A percentile compares a stretch with the other conserved stretches of the same genome.
These are phyloP conservation scores for Picus viridis DNA, from an alignment of 2,797 vertebrate species.

Conservation along the genomic window DNA sequence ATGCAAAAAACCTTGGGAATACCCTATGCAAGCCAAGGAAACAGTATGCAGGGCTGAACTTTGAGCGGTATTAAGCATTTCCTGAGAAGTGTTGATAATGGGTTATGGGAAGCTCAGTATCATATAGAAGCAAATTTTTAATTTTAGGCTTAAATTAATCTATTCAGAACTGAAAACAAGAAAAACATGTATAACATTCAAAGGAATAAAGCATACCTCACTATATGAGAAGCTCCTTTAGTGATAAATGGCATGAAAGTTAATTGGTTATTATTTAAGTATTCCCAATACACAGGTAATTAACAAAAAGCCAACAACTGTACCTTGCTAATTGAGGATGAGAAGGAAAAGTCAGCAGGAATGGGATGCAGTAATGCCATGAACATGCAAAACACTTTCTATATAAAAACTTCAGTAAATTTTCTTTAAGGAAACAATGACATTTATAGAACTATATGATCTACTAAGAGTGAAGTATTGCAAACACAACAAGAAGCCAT, in stretches of 20 bases:
- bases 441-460: neutral
- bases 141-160: neutral
- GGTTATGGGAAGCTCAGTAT: neutral
- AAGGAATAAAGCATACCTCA: neutral
- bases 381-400: neutral
- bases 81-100: neutral
- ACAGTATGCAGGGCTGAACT: neutral
- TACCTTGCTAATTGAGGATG: neutral
- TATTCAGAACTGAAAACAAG: neutral
- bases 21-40: neutral
- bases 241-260: neutral
- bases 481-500: neutral
- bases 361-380: neutral
- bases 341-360: neutral
- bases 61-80: neutral
- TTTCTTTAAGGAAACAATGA: neutral
- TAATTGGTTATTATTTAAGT: neutral
- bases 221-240: neutral
- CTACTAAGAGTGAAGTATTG: neutral
- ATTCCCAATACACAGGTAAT: neutral
- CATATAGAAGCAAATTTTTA: neutral
- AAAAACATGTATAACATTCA: neutral
- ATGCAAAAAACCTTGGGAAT: conserved; percentile 8
- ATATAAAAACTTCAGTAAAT: neutral
- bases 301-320: neutral